Percentiles rank a stretch among this genome's conserved stretches.
These are phyloP conservation scores for Anaspis maculata DNA, from an alignment of 2,888 invertebrate species.

Conservation along the genomic window DNA sequence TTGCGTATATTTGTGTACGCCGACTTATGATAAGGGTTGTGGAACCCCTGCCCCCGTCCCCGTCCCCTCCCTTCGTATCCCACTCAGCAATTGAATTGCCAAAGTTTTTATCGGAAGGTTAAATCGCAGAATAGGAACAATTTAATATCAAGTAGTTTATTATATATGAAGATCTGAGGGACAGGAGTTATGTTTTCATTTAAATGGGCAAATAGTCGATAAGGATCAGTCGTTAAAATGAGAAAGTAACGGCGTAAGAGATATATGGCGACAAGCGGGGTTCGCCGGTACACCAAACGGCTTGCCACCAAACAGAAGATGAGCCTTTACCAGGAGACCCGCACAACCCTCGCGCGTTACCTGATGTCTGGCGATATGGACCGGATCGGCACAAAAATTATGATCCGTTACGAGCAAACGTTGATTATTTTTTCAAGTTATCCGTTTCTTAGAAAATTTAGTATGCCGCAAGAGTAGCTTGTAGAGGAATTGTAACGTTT, in stretches of 20 bases:
- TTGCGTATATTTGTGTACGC: too few species aligned
- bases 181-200: conserved; percentile 25
- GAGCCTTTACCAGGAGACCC: conserved; percentile 4
- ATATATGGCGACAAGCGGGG: conserved; percentile 17
- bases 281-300: conserved; percentile 12
- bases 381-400: neutral
- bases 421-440: too few species aligned
- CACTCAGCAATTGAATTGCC: too few species aligned
- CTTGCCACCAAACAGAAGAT: conserved; percentile 4
- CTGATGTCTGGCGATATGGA: too few species aligned
- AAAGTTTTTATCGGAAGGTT: conserved; percentile 12
- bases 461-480: too few species aligned
- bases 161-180: conserved; percentile 20
- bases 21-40: too few species aligned
- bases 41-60: too few species aligned
- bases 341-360: conserved; percentile 15
- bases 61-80: too few species aligned
- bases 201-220: conserved; percentile 33
- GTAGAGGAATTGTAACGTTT: too few species aligned
- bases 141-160: conserved; percentile 19
- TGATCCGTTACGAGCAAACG: too few species aligned
- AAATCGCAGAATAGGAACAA: conserved; percentile 15
- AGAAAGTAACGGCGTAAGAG: conserved; percentile 23
- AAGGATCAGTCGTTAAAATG: conserved; percentile 34
- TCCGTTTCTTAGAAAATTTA: too few species aligned